Evolutionary conservation across 1,140 invertebrate species (phyloP), one percentile per base, ranked within the genome.

Genomic region (Drosophila oshimai): DNA sequence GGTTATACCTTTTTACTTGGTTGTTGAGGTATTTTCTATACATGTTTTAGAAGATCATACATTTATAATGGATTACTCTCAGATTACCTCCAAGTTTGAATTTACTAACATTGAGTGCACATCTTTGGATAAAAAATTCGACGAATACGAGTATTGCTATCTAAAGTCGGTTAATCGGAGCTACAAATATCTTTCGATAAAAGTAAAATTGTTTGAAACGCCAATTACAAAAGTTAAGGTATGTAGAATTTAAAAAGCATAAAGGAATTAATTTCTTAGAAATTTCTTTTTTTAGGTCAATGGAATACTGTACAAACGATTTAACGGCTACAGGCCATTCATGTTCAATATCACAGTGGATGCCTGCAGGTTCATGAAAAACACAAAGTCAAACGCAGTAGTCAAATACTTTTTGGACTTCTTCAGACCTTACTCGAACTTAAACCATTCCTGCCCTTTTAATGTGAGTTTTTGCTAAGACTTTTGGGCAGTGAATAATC

Each of bases 181-280:
- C 20, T 64, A 57, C 18, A 60, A 64, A 15, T 64, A 45, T 44
- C 17, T 58, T 9, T 64, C 60, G 6, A 15, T 0, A 13, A 50
- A 50, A 10, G 0, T 50, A 0, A 37, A 13, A 0, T 2, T 50
- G 0, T 13, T 37, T 22, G 1, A 49, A 37, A 1, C 37, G 6
- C 29, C 29, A 10, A 1, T 22, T 4, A 6, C 5, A 4, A 49
- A 13, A 1, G 4, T 36, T 2, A 20, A 24, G 9, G 41, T n/a
- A n/a, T n/a, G n/a, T n/a, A n/a, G n/a, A n/a, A n/a, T n/a, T n/a
- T n/a, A n/a, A n/a, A n/a, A 24, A 1, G 41, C 12, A 22, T n/a
- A n/a, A n/a, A n/a, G n/a, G n/a, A n/a, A n/a, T n/a, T n/a, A n/a
- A n/a, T n/a, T n/a, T n/a, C n/a, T n/a, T n/a, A n/a, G n/a, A n/a